These are phyloP conservation scores for Tenrec ecaudatus DNA, from an alignment of 2,113 vertebrate species.

Conservation along the genomic window DNA sequence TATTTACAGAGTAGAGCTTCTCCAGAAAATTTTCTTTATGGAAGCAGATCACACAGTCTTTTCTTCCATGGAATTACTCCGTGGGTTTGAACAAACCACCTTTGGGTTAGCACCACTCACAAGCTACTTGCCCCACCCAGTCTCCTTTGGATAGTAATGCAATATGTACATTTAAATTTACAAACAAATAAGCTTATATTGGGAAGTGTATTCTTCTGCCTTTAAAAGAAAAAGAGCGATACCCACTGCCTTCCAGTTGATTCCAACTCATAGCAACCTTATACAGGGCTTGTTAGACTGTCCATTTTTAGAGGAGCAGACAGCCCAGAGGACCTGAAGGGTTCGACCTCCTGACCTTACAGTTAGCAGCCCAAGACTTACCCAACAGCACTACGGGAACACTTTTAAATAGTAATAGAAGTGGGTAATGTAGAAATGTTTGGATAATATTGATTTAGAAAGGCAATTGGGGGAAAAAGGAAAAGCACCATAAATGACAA, in stretches of 20 bases:
- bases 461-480: constrained; percentile 24
- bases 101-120: too few species aligned
- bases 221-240: too few species aligned
- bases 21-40: background rate
- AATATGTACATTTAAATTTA: constrained; percentile 38
- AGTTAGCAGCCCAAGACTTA: too few species aligned
- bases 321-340: background rate
- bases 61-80: background rate
- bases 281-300: too few species aligned
- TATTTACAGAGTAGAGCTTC: background rate
- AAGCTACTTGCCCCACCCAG: background rate
- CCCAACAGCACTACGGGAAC: background rate
- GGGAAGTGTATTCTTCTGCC: too few species aligned
- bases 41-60: background rate
- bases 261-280: too few species aligned
- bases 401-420: background rate
- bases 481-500: background rate
- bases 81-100: too few species aligned
- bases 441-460: constrained; percentile 34
- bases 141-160: background rate
- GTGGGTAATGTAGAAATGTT: constrained; percentile 38
- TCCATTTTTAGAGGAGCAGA: too few species aligned
- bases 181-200: background rate
- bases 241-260: too few species aligned
- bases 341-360: too few species aligned